Evolutionary conservation across 2,113 vertebrate species (phyloP), one percentile per base, ranked within the genome.

Genomic region (Ancistrus triradiatus): DNA sequence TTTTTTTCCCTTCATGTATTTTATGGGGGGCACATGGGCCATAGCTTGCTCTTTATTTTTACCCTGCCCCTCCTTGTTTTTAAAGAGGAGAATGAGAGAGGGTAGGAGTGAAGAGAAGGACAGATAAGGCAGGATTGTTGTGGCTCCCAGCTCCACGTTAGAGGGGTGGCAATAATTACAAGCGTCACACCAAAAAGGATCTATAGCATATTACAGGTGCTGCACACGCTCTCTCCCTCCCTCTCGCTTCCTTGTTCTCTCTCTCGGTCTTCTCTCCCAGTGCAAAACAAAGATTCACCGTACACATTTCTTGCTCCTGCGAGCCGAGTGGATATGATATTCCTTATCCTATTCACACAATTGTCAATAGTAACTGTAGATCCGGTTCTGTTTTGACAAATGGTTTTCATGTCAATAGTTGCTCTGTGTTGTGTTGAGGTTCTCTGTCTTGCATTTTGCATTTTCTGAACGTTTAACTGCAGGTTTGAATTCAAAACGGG

Each of bases 241-340:
- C 44, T 58, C 38, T 31, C 38, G 21, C 9, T 42, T 21, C 44
- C 35, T 46, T 25, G 38, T 27, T 50, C 27, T 71, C 74, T 81
- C 72, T 73, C 69, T 67, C 59, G 67, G 74, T 78, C 53, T 58
- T 70, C 35, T 28, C 46, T n/a, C 11, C 13, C 68, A 53, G 42
- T 83, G 77, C 81, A 84, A 87, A 87, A 87, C 86, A 87, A 84
- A 87, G 84, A 80, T 42, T 14, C 81, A 78, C 68, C 63, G 75
- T 65, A 78, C 82, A 82, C 17, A 2, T 37, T 6, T 27, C 33
- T 24, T 75, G 81, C 80, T 85, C 80, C 68, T 69, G 79, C 75
- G 50, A 67, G 48, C 59, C 44, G 44, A 57, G 18, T 24, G 53
- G 48, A 66, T 59, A 25, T 43, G 35, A 28, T 48, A 59, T 60